Evolutionary conservation across 1,140 invertebrate genomes (phyloP).

Genomic region (Drosophila athabasca): DNA sequence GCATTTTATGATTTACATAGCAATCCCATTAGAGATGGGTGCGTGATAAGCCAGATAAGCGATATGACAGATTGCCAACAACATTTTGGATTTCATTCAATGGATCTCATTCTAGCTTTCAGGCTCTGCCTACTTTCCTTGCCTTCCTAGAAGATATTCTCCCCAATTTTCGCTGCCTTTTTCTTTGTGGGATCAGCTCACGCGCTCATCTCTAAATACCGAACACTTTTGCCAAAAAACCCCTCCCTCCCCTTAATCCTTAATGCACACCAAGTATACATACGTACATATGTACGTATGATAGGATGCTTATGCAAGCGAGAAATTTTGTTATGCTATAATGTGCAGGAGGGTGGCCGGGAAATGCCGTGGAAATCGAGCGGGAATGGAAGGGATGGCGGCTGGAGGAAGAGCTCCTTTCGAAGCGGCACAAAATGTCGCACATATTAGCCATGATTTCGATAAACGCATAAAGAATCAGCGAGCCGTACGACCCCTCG

Average conservation of each 20-base stretch:
- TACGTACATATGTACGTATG: not conserved
- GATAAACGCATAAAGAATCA: conserved; percentile 77
- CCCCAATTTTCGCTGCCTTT: too few relatives aligned
- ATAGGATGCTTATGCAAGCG: conserved; percentile 75
- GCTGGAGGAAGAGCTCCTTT: too few relatives aligned
- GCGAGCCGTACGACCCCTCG: conserved; percentile 54
- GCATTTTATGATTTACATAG: conserved; percentile 61
- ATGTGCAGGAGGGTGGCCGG: conserved; percentile 47
- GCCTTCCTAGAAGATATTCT: too few relatives aligned
- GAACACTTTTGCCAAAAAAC: not conserved
- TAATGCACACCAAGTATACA: too few relatives aligned
- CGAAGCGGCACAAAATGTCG: conserved; percentile 38
- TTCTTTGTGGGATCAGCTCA: too few relatives aligned
- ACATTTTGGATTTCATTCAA: not conserved
- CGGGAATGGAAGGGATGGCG: too few relatives aligned
- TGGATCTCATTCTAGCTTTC: not conserved
- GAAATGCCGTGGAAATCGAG: conserved; percentile 55
- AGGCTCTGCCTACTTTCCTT: too few relatives aligned
- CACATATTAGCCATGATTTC: conserved; percentile 63
- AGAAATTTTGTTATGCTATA: conserved; percentile 81
- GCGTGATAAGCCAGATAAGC: conserved; percentile 24
- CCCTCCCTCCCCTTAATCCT: too few relatives aligned
- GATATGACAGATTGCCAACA: conserved; percentile 39
- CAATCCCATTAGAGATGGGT: conserved; percentile 61
- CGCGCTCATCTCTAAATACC: not conserved